Evolutionary conservation across 2,113 vertebrate genomes (phyloP).

Genomic region (Passer montanus): DNA sequence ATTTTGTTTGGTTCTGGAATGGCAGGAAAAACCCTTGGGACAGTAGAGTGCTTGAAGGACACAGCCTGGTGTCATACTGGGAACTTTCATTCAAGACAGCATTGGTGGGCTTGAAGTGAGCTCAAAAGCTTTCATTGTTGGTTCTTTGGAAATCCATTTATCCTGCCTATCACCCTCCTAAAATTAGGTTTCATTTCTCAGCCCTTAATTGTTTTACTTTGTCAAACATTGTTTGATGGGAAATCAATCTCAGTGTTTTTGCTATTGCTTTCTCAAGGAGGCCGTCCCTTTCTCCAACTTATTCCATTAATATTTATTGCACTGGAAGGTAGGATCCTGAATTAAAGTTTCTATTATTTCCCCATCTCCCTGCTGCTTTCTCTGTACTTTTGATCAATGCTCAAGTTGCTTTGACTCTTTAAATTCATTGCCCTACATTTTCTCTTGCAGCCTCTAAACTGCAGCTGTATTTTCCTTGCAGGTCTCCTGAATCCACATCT

Average conservation of each 20-base stretch:
- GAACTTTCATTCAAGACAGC: background rate
- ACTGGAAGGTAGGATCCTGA: constrained; percentile 6
- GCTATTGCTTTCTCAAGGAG: constrained; percentile 7
- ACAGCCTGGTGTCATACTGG: background rate
- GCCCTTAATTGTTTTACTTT: constrained; percentile 11
- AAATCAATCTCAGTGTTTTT: constrained; percentile 28
- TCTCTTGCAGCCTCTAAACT: background rate
- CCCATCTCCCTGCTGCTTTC: background rate
- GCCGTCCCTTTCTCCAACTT: background rate
- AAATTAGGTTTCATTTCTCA: background rate
- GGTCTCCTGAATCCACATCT: background rate
- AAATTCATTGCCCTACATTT: constrained; percentile 34
- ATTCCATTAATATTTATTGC: constrained; percentile 39
- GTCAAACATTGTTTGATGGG: constrained; percentile 13
- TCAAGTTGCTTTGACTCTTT: background rate
- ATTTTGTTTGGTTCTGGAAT: background rate
- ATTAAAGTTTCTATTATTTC: constrained; percentile 30
- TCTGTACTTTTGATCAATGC: constrained; percentile 35
- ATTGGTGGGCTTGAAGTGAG: background rate
- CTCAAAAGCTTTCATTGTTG: background rate
- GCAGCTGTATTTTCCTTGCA: constrained; percentile 12
- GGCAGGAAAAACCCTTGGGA: background rate
- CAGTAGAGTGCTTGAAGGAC: background rate
- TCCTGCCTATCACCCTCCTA: background rate
- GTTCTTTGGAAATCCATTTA: constrained; percentile 11